These are phyloP conservation scores for Ophonus ardosiacus DNA, from an alignment of 2,888 invertebrate species.

Conservation along the genomic window DNA sequence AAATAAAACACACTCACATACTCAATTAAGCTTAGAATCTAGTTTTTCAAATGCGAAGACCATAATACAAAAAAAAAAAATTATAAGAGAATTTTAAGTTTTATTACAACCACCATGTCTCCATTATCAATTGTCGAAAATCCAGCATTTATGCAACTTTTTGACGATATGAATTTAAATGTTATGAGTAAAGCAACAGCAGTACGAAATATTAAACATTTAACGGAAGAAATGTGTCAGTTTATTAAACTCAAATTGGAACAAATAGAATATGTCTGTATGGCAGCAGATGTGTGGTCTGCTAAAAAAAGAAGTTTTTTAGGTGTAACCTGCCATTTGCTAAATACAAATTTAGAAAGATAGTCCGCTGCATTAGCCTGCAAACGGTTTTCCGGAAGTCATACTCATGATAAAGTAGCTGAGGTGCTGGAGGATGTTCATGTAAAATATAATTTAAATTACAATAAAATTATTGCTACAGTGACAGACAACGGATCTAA, in stretches of 20 bases:
- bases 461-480: background rate
- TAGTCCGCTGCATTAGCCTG: constrained; percentile 6
- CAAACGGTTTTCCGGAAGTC: background rate
- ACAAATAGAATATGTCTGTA: background rate
- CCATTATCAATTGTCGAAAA: no score
- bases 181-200: background rate
- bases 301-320: constrained; percentile 8
- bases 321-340: constrained; percentile 1
- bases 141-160: no score
- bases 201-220: background rate
- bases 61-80: no score
- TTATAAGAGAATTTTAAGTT: no score
- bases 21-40: no score
- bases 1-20: no score
- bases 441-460: background rate
- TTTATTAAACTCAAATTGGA: background rate
- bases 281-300: constrained; percentile 1
- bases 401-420: background rate
- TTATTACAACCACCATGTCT: no score
- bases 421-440: background rate
- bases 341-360: background rate
- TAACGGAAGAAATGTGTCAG: background rate
- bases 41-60: no score
- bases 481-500: constrained; percentile 10
- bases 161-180: background rate